A percentile compares a stretch with the other conserved stretches of the same genome.
Evolutionary conservation across 2,888 invertebrate genomes (phyloP).

Genomic region (Drosophila recens): DNA sequence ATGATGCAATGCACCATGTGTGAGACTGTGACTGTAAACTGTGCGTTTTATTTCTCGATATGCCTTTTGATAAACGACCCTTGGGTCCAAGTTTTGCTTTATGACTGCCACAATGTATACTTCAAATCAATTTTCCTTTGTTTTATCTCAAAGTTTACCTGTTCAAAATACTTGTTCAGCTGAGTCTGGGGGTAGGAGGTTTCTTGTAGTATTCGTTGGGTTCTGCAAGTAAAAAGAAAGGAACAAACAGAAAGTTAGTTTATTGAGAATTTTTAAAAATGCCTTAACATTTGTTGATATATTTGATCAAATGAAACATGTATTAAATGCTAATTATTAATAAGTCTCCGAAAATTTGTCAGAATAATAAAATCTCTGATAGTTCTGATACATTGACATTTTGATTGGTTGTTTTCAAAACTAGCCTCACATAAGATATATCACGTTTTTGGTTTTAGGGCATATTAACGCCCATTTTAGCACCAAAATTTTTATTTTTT

Average conservation of each 20-base stretch:
- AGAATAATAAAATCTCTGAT: no score
- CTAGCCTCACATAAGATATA: no score
- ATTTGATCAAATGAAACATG: no score
- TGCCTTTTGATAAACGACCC: constrained; percentile 73
- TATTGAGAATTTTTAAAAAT: not conserved
- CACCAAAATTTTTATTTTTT: not conserved
- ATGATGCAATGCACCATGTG: constrained; percentile 74
- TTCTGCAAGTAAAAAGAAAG: constrained; percentile 52
- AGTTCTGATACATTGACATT: no score
- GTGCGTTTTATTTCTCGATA: constrained; percentile 70
- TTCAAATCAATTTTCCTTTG: constrained; percentile 17
- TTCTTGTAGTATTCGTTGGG: constrained; percentile 58
- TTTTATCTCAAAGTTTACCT: constrained; percentile 48
- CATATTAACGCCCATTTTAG: not conserved
- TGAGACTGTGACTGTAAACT: constrained; percentile 56
- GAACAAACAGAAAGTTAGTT: constrained; percentile 2
- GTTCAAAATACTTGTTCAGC: constrained; percentile 41
- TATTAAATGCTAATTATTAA: no score
- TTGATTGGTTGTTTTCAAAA: no score
- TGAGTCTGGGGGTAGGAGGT: constrained; percentile 39
- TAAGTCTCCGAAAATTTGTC: no score
- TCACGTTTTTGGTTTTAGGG: not conserved
- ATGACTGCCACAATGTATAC: constrained; percentile 29
- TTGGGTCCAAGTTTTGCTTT: constrained; percentile 57
- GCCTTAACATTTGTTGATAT: no score